phyloP scores from a whole-genome alignment of 2,888 invertebrate species.

The Malachius bipustulatus region DNA sequence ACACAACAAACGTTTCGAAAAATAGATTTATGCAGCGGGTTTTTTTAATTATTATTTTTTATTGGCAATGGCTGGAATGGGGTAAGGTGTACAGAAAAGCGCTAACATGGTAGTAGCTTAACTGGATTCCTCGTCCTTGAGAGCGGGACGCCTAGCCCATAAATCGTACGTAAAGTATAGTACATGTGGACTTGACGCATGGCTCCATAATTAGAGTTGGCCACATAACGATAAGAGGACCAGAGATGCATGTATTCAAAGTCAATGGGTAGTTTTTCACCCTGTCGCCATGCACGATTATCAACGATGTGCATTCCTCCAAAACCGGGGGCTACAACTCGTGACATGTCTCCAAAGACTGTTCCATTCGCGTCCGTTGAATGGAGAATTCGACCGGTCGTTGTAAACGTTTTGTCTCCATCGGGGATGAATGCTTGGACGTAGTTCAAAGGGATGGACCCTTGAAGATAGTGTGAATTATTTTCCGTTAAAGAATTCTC shows the following conservation, averaged over 20 bases:
- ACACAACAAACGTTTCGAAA: too few species aligned
- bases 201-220: background rate
- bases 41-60: too few species aligned
- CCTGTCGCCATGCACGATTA: background rate
- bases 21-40: too few species aligned
- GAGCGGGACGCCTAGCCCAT: background rate
- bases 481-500: constrained; percentile 1
- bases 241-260: background rate
- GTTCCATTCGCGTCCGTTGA: background rate
- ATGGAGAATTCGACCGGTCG: background rate
- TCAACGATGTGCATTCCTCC: background rate
- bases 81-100: too few species aligned
- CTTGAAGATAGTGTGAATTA: background rate
- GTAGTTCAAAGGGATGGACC: background rate
- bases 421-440: background rate
- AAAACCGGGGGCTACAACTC: background rate
- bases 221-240: background rate
- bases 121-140: background rate
- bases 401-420: background rate
- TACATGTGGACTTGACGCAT: background rate
- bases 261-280: background rate
- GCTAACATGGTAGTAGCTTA: background rate
- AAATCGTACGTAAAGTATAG: background rate
- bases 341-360: background rate
- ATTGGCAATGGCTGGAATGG: too few species aligned